Percentiles rank a stretch among this genome's conserved stretches.
Conservation (phyloP, 1,140 invertebrate species). For the Meloidogyne exigua region DNA sequence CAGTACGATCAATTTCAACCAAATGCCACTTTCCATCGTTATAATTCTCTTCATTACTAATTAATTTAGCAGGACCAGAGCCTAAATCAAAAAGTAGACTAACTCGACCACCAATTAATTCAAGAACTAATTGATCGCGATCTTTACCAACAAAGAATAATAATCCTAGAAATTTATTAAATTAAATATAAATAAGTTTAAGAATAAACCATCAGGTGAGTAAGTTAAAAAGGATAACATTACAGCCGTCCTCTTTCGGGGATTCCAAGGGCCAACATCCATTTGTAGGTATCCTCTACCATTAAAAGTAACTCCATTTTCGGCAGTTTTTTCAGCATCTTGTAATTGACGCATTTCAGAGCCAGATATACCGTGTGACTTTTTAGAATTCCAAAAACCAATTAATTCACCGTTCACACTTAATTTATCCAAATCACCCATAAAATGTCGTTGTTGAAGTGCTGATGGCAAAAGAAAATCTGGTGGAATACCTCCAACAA, state of each 20-base stretch:
- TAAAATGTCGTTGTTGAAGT: conserved; percentile 75
- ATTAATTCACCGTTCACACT: conserved; percentile 81
- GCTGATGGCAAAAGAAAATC: conserved; percentile 69
- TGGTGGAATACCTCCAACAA: conserved; percentile 80
- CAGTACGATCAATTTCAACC: conserved; percentile 42
- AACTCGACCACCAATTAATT: conserved; percentile 77
- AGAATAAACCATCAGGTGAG: conserved; percentile 73
- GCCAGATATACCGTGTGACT: conserved; percentile 74
- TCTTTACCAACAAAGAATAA: conserved; percentile 79
- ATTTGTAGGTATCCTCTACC: conserved; percentile 79
- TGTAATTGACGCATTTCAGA: conserved; percentile 68
- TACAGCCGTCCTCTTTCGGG: conserved; percentile 69
- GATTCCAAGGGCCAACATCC: conserved; percentile 68
- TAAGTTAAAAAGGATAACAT: conserved; percentile 81
- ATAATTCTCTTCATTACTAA: conserved; percentile 42
- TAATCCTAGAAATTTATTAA: conserved; percentile 64
- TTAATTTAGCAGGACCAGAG: conserved; percentile 51
- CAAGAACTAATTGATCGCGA: conserved; percentile 78
- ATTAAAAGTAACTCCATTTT: conserved; percentile 71
- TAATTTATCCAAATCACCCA: conserved; percentile 85
- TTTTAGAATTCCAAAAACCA: conserved; percentile 91
- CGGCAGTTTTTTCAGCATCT: conserved; percentile 39
- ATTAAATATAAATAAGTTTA: not conserved
- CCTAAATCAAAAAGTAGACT: conserved; percentile 68
- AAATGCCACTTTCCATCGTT: conserved; percentile 63